These are phyloP conservation scores for Trachelus tabidus DNA, from an alignment of 2,888 invertebrate genomes.

Conservation along the genomic window DNA sequence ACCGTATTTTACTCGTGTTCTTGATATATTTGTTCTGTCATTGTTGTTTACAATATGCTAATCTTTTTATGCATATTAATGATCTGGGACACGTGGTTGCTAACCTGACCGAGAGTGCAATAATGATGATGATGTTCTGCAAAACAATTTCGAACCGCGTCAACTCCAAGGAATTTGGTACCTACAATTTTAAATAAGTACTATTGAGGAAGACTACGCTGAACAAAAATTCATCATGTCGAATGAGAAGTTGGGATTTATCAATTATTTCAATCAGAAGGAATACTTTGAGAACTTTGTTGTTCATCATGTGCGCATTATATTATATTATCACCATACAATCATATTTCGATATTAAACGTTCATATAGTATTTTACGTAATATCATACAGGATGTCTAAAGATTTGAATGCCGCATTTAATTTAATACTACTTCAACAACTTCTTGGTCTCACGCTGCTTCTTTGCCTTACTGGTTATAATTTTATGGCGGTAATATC, in stretches of 20 bases:
- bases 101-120: not conserved
- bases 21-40: not conserved
- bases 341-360: not conserved
- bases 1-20: not conserved
- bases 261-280: not conserved
- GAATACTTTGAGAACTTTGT: not conserved
- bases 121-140: not conserved
- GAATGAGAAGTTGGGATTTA: not conserved
- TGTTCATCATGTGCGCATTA: not conserved
- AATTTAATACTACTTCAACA: constrained; percentile 15
- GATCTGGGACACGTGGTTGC: not conserved
- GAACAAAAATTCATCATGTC: not conserved
- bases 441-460: constrained; percentile 15
- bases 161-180: not conserved
- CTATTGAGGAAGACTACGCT: not conserved
- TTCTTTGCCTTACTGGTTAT: constrained; percentile 26
- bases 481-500: constrained; percentile 16
- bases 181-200: not conserved
- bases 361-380: not conserved
- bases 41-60: not conserved
- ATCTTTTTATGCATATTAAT: not conserved
- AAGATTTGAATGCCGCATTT: not conserved
- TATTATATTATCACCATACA: not conserved
- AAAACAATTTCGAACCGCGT: not conserved
- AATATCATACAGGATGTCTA: not conserved